phyloP scores from a whole-genome alignment of 2,888 invertebrate genomes.

The Onthophagus sagittarius region DNA sequence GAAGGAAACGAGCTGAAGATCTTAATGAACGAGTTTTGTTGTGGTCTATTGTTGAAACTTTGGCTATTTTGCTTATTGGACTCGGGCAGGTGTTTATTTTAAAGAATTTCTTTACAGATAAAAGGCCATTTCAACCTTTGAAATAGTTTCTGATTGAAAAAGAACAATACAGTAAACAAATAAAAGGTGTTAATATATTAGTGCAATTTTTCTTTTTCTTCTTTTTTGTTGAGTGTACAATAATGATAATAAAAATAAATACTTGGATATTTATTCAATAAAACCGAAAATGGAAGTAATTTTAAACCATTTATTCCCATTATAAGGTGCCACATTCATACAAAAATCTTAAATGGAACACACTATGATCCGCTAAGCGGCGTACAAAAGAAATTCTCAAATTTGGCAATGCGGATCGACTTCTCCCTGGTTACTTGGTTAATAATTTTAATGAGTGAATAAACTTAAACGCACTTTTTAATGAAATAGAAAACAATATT shows the following conservation, averaged over 20 bases:
- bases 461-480: neutral
- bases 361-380: conserved; percentile 19
- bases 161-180: neutral
- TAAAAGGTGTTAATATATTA: neutral
- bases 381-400: conserved; percentile 22
- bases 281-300: conserved; percentile 13
- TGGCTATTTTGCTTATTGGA: conserved; percentile 80
- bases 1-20: conserved; percentile 93
- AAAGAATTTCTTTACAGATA: conserved; percentile 86
- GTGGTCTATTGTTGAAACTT: conserved; percentile 90
- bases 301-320: conserved; percentile 27
- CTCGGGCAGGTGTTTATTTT: conserved; percentile 87
- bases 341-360: conserved; percentile 25
- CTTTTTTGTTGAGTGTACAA: neutral
- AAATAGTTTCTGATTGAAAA: conserved; percentile 13
- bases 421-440: neutral
- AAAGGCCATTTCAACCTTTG: conserved; percentile 48
- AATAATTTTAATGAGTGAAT: no score
- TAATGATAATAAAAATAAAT: conserved; percentile 12
- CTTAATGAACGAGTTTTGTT: conserved; percentile 89
- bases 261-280: no score
- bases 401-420: conserved; percentile 11
- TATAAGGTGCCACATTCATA: conserved; percentile 24
- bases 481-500: conserved; percentile 12
- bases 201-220: neutral